These are phyloP conservation scores for Acrocephalus arundinaceus DNA, from an alignment of 2,113 vertebrate genomes.

Conservation along the genomic window DNA sequence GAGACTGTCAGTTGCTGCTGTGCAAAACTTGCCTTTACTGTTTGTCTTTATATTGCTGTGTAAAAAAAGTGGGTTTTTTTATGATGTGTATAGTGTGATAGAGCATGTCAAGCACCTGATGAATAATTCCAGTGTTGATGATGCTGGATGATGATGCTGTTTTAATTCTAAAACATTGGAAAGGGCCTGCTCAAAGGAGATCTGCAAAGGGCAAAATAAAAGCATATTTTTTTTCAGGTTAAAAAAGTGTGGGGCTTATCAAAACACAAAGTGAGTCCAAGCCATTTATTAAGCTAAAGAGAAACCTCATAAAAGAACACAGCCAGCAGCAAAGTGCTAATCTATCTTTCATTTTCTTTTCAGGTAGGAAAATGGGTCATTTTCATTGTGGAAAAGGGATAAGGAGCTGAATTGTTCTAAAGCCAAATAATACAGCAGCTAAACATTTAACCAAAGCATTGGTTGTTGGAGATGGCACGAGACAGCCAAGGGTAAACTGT, in stretches of 20 bases:
- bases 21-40: not conserved
- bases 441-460: not conserved
- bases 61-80: accelerated
- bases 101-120: not conserved
- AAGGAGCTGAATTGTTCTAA: not conserved
- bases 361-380: not conserved
- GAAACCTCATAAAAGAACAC: not conserved
- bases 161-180: not conserved
- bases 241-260: not conserved
- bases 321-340: not conserved
- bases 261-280: not conserved
- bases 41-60: not conserved
- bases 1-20: not conserved
- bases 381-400: not conserved
- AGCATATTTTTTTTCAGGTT: not conserved
- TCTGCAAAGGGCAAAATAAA: not conserved
- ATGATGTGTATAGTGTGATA: too few relatives aligned
- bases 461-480: not conserved
- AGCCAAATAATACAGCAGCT: not conserved
- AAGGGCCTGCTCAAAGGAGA: not conserved
- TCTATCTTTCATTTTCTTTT: not conserved
- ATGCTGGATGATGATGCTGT: too few relatives aligned
- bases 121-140: not conserved
- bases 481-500: not conserved
- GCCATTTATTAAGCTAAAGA: not conserved